phyloP scores from a whole-genome alignment of 2,888 invertebrate species.

The Formica aserva region DNA sequence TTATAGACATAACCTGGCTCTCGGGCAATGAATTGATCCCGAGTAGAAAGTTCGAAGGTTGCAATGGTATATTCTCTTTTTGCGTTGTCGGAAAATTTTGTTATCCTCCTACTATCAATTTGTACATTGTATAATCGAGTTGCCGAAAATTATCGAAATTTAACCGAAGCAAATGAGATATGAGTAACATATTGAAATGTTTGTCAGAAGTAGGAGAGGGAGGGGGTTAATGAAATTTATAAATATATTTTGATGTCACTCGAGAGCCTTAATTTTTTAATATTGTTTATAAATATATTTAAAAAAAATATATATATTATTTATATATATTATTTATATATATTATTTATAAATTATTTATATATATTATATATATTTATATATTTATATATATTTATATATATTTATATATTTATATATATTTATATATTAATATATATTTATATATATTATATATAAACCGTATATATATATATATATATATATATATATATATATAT shows the following conservation, averaged over 20 bases:
- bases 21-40: neutral
- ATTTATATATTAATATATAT: neutral
- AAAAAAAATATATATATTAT: neutral
- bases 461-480: no score
- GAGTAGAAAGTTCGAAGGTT: slow-evolving; percentile 17
- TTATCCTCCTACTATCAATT: neutral
- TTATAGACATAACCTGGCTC: neutral
- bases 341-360: neutral
- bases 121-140: neutral
- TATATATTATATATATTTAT: neutral
- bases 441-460: neutral
- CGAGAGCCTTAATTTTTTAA: no score
- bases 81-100: neutral
- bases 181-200: neutral
- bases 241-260: no score
- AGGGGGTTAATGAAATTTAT: neutral
- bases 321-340: neutral
- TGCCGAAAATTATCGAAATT: neutral
- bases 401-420: neutral
- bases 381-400: neutral
- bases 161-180: neutral
- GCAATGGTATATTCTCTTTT: neutral
- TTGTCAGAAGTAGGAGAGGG: neutral
- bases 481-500: neutral
- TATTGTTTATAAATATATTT: no score